A percentile compares a stretch with the other conserved stretches of the same genome.
Evolutionary conservation across 2,888 invertebrate genomes (phyloP).

Genomic region (Abrostola triplasia): DNA sequence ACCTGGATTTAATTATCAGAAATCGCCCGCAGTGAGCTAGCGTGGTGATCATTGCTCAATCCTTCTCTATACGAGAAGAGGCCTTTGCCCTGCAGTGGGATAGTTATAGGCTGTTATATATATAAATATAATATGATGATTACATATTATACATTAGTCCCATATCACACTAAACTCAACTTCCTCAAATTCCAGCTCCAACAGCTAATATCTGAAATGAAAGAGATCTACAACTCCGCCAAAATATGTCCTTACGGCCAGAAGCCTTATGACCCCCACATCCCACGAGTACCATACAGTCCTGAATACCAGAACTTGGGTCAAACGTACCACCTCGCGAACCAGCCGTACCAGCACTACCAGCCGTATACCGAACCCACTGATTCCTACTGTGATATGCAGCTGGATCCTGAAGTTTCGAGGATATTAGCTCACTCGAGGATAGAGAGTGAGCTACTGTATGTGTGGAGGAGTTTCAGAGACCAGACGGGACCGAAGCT

Average conservation of each 20-base stretch:
- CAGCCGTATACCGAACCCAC: slow-evolving; percentile 68
- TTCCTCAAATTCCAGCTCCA: slow-evolving; percentile 88
- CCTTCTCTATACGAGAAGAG: too few species aligned
- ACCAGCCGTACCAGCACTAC: slow-evolving; percentile 76
- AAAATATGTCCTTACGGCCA: slow-evolving; percentile 91
- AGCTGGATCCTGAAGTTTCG: slow-evolving; percentile 88
- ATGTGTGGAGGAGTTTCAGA: slow-evolving; percentile 94
- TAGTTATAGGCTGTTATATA: too few species aligned
- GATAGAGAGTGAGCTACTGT: slow-evolving; percentile 92
- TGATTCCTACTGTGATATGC: slow-evolving; percentile 56
- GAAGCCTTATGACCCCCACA: slow-evolving; percentile 82
- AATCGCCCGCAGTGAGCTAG: too few species aligned
- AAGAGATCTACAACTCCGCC: slow-evolving; percentile 92
- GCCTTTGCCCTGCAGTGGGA: too few species aligned
- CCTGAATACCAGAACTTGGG: slow-evolving; percentile 63
- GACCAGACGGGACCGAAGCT: slow-evolving; percentile 93
- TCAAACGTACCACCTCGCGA: slow-evolving; percentile 66
- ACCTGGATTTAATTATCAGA: too few species aligned
- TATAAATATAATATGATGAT: too few species aligned
- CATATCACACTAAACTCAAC: too few species aligned
- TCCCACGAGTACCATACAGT: slow-evolving; percentile 65
- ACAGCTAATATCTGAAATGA: slow-evolving; percentile 93
- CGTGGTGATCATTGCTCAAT: too few species aligned
- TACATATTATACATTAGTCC: too few species aligned
- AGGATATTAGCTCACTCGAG: slow-evolving; percentile 91